These are phyloP conservation scores for Parnassius orleans DNA, from an alignment of 2,888 invertebrate species.

Conservation along the genomic window DNA sequence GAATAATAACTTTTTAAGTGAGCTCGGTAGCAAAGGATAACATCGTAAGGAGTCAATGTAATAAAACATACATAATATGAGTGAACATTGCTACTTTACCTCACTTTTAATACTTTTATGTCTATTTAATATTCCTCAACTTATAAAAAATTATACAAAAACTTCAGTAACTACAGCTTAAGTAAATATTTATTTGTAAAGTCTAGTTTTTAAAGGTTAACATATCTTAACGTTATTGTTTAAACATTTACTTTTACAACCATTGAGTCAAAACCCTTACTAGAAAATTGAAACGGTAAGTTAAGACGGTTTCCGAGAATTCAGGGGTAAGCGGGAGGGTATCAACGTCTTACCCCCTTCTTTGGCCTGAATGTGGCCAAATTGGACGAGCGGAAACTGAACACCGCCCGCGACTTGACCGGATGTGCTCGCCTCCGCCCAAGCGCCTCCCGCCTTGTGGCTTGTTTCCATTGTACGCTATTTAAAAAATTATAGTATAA, in stretches of 20 bases:
- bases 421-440: slow-evolving; percentile 67
- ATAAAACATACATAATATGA: too few relatives aligned
- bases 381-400: slow-evolving; percentile 76
- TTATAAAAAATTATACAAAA: too few relatives aligned
- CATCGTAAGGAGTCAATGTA: neutral
- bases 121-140: too few relatives aligned
- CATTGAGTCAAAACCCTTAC: slow-evolving; percentile 3
- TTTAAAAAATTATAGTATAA: neutral
- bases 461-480: slow-evolving; percentile 45
- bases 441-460: slow-evolving; percentile 56
- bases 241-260: slow-evolving; percentile 6
- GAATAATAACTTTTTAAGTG: too few relatives aligned
- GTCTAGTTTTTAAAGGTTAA: slow-evolving; percentile 12
- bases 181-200: slow-evolving; percentile 2
- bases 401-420: slow-evolving; percentile 77
- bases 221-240: slow-evolving; percentile 10
- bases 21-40: neutral
- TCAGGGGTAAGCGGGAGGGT: slow-evolving; percentile 38
- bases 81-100: too few relatives aligned
- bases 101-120: too few relatives aligned
- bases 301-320: slow-evolving; percentile 17
- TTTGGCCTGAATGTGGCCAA: slow-evolving; percentile 72
- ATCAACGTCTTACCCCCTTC: slow-evolving; percentile 54
- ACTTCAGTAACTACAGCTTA: neutral
- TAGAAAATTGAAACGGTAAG: slow-evolving; percentile 12